These are phyloP conservation scores for Dufourea novaeangliae DNA, from an alignment of 1,140 invertebrate species.

Conservation along the genomic window DNA sequence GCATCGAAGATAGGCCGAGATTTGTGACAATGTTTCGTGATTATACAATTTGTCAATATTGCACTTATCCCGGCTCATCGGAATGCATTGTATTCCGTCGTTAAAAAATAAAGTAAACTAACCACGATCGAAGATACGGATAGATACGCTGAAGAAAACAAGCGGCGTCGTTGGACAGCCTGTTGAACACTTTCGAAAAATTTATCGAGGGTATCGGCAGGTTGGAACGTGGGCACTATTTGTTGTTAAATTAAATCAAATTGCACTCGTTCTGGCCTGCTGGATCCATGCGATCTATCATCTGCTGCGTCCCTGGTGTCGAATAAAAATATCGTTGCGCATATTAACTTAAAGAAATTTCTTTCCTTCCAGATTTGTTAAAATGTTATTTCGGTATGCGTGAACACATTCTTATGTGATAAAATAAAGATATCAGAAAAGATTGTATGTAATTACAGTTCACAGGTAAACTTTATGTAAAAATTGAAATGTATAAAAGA, in stretches of 20 bases:
- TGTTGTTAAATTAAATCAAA: constrained; percentile 76
- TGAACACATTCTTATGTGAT: too few relatives aligned
- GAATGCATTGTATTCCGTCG: constrained; percentile 73
- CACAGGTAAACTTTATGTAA: not conserved
- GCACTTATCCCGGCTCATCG: constrained; percentile 82
- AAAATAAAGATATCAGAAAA: not conserved
- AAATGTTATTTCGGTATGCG: too few relatives aligned
- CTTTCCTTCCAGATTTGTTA: too few relatives aligned
- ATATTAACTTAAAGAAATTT: not conserved
- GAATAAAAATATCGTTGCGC: not conserved
- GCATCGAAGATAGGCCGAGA: constrained; percentile 80
- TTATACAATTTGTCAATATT: constrained; percentile 74
- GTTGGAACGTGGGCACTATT: constrained; percentile 78
- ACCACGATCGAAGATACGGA: constrained; percentile 17
- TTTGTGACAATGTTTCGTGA: constrained; percentile 79
- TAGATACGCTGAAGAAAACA: not conserved
- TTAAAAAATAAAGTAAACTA: constrained; percentile 38
- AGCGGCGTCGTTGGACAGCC: not conserved
- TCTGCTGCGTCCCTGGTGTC: not conserved
- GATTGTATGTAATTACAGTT: not conserved
- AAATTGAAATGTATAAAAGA: not conserved
- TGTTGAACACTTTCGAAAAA: constrained; percentile 7
- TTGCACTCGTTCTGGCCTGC: constrained; percentile 82
- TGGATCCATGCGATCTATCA: constrained; percentile 72
- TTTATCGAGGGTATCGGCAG: constrained; percentile 68